phyloP scores from a whole-genome alignment of 2,888 invertebrate species.

The Erebia epiphron region DNA sequence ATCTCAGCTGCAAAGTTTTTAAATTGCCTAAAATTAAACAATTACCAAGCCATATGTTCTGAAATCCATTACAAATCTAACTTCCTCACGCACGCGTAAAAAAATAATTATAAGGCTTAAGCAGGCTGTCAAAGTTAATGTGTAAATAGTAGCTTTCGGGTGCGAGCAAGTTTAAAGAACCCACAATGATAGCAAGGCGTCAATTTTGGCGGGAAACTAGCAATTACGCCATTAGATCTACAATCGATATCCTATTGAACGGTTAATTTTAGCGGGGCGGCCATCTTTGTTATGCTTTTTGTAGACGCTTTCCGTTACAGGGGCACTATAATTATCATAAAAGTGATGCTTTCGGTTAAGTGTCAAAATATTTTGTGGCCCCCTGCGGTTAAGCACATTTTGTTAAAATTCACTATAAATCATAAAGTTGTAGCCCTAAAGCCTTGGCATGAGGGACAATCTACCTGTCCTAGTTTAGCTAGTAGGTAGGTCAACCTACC shows the following conservation, averaged over 20 bases:
- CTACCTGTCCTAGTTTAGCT: too few relatives aligned
- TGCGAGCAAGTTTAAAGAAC: slow-evolving; percentile 58
- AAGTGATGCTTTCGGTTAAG: slow-evolving; percentile 55
- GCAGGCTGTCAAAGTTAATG: slow-evolving; percentile 79
- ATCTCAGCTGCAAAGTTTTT: slow-evolving; percentile 15
- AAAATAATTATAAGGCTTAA: slow-evolving; percentile 77
- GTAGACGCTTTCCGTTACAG: slow-evolving; percentile 52
- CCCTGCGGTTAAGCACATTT: slow-evolving; percentile 27
- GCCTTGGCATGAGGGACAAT: too few relatives aligned
- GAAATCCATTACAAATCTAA: slow-evolving; percentile 69
- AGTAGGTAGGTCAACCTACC: too few relatives aligned
- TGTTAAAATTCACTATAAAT: not conserved
- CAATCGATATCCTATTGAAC: slow-evolving; percentile 77
- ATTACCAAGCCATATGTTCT: slow-evolving; percentile 51
- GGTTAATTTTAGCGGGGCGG: slow-evolving; percentile 58
- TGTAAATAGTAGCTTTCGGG: slow-evolving; percentile 75
- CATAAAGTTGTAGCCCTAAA: too few relatives aligned
- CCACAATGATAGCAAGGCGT: slow-evolving; percentile 67
- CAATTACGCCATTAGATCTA: slow-evolving; percentile 78
- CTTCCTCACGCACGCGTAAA: slow-evolving; percentile 66
- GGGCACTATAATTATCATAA: slow-evolving; percentile 64
- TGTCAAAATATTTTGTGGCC: slow-evolving; percentile 69
- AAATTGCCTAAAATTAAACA: slow-evolving; percentile 24
- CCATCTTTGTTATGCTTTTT: slow-evolving; percentile 51
- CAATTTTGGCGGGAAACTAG: slow-evolving; percentile 73